These are phyloP conservation scores for Penelope pileata DNA, from an alignment of 2,113 vertebrate species.

Conservation along the genomic window DNA sequence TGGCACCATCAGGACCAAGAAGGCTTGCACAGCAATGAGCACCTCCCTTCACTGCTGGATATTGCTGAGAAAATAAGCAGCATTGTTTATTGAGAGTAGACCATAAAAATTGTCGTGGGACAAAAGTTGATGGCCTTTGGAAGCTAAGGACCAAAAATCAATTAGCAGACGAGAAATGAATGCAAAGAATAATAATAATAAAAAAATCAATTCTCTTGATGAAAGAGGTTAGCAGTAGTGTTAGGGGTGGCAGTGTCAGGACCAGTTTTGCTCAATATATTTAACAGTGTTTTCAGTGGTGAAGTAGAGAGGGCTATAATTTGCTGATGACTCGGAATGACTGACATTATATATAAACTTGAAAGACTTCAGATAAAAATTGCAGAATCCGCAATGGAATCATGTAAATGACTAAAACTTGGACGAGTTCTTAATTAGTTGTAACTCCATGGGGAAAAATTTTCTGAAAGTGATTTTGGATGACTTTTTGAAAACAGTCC, in stretches of 20 bases:
- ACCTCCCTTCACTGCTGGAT: not conserved
- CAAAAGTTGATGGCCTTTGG: not conserved
- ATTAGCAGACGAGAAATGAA: not conserved
- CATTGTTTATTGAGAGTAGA: not conserved
- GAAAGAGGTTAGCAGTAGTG: not conserved
- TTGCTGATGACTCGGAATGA: slow-evolving; percentile 26
- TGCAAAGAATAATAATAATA: not conserved
- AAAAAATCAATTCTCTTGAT: not conserved
- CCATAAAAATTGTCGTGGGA: accelerated
- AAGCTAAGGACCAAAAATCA: slow-evolving; percentile 9
- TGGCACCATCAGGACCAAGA: not conserved
- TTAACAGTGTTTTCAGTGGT: not conserved
- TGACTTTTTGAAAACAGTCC: not conserved
- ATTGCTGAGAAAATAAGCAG: not conserved
- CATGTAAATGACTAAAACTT: not conserved
- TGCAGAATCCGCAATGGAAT: slow-evolving; percentile 25
- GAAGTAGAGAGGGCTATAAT: not conserved
- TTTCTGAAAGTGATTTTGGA: not conserved
- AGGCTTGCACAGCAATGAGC: not conserved
- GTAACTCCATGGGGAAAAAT: not conserved
- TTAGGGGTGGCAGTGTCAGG: not conserved
- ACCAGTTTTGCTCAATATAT: not conserved
- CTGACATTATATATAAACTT: slow-evolving; percentile 16
- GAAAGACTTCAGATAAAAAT: slow-evolving; percentile 12
- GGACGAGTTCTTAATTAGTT: slow-evolving; percentile 38